Evolutionary conservation across 2,888 invertebrate genomes (phyloP).

Genomic region (Xestia ashworthii): DNA sequence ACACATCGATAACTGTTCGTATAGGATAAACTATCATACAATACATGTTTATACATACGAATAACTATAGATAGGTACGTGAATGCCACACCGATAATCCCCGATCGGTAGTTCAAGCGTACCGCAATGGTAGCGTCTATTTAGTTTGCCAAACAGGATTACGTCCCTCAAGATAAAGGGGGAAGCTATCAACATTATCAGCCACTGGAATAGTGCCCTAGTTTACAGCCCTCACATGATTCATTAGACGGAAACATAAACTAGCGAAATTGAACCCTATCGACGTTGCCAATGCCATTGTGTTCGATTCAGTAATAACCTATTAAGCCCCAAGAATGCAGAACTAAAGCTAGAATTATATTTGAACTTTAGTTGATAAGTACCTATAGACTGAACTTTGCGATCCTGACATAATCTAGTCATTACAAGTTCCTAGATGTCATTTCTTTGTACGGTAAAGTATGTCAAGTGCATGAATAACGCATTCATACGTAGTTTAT

Average conservation of each 20-base stretch:
- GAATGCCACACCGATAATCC: conserved; percentile 14
- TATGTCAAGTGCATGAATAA: conserved; percentile 74
- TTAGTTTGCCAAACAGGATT: conserved; percentile 38
- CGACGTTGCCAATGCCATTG: neutral
- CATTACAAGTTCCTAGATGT: conserved; percentile 66
- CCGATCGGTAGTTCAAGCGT: conserved; percentile 10
- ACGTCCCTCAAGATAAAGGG: conserved; percentile 33
- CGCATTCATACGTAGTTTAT: conserved; percentile 39
- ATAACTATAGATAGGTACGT: neutral
- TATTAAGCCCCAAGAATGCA: conserved; percentile 43
- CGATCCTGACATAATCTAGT: conserved; percentile 64
- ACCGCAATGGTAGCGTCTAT: conserved; percentile 3
- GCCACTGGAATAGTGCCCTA: conserved; percentile 28
- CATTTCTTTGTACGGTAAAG: conserved; percentile 67
- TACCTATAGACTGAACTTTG: conserved; percentile 48
- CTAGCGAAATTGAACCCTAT: conserved; percentile 28
- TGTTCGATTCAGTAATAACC: conserved; percentile 14
- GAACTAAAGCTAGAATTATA: conserved; percentile 55
- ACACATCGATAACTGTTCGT: conserved; percentile 27
- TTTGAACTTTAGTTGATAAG: conserved; percentile 59
- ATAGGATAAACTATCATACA: conserved; percentile 24
- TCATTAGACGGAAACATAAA: conserved; percentile 3
- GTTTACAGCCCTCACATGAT: conserved; percentile 33
- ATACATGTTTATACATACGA: conserved; percentile 3
- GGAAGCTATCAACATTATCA: conserved; percentile 34